Base-by-base conservation (phyloP, 2,888 invertebrate genomes). In the Brachyptera risi region DNA sequence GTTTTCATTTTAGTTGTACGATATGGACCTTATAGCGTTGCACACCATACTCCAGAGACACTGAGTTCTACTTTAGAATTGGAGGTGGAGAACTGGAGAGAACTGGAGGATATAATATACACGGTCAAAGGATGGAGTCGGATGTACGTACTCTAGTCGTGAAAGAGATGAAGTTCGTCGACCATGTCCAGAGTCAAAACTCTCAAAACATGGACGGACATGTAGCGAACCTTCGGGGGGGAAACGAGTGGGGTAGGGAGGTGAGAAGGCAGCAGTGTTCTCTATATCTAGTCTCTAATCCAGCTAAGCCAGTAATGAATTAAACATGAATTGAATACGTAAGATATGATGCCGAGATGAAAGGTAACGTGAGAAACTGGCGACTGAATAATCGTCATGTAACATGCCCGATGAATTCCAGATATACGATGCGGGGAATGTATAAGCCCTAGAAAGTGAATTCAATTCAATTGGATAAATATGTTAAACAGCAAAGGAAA, bases 261-360 rank as follows among this genome's bases (percentile, higher is more conserved):
- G n/a, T n/a, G n/a, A n/a, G n/a, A n/a, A n/a, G n/a, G n/a, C n/a
- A n/a, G n/a, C n/a, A n/a, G n/a, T n/a, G n/a, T n/a, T n/a, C n/a
- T n/a, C n/a, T n/a, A n/a, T n/a, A 42, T 42, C 42, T n/a, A 5
- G 31, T 7, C 31, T 31, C 31, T 31, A 21, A 47, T 47, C 21
- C 24, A 42, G 42, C 19, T 42, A 13, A 42, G 42, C 42, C 21
- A 24, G 23, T 47, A 47, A 47, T 47, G 47, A 47, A 47, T 47
- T 47, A 47, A 47, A 47, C 47, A 47, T 47, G 47, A 47, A 24
- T 24, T 24, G 47, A n/a, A 47, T 47, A 24, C 21, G 23, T 47
- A 47, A 47, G 47, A 47, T 47, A 31, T 31, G 31, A 31, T 31
- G 31, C 5, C 5, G 31, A 31, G 31, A 31, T 31, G 31, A 31